Conservation (phyloP, 2,797 vertebrate species). For the Picus viridis region DNA sequence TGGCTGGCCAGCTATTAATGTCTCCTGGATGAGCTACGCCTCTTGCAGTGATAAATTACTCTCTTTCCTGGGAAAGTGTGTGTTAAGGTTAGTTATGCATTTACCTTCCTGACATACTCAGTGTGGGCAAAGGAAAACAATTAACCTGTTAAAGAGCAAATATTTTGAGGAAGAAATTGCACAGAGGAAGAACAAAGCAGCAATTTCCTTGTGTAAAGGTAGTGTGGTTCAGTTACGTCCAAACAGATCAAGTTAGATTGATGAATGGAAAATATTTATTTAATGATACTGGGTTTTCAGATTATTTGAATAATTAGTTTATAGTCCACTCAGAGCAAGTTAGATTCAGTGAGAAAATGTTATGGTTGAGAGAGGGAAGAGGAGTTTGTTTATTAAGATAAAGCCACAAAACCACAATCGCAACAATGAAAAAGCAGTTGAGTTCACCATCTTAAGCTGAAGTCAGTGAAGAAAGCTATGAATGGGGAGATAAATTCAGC, state of each 20-base stretch:
- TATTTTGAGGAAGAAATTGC: slow-evolving; percentile 43
- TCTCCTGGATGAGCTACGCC: not conserved
- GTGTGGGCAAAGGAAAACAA: slow-evolving; percentile 53
- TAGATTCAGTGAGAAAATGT: not conserved
- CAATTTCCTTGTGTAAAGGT: slow-evolving; percentile 5
- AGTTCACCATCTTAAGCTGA: not conserved
- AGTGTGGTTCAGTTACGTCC: not conserved
- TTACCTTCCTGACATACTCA: slow-evolving; percentile 24
- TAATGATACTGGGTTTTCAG: slow-evolving; percentile 6
- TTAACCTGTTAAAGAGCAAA: slow-evolving; percentile 57
- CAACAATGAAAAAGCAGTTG: not conserved
- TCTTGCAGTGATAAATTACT: not conserved
- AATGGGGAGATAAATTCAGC: not conserved
- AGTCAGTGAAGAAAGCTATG: not conserved
- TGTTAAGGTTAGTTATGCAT: not conserved
- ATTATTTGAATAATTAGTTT: slow-evolving; percentile 22
- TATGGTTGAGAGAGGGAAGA: not conserved
- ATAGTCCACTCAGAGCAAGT: not conserved
- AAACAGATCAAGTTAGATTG: slow-evolving; percentile 15
- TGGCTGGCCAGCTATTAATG: not conserved
- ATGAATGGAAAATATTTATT: slow-evolving; percentile 32
- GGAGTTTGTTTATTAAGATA: not conserved
- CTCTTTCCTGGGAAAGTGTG: slow-evolving; percentile 31
- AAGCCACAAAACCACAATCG: too few relatives aligned
- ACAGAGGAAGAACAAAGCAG: not conserved